Conservation (phyloP, 2,113 vertebrate species). For the Ia io region DNA sequence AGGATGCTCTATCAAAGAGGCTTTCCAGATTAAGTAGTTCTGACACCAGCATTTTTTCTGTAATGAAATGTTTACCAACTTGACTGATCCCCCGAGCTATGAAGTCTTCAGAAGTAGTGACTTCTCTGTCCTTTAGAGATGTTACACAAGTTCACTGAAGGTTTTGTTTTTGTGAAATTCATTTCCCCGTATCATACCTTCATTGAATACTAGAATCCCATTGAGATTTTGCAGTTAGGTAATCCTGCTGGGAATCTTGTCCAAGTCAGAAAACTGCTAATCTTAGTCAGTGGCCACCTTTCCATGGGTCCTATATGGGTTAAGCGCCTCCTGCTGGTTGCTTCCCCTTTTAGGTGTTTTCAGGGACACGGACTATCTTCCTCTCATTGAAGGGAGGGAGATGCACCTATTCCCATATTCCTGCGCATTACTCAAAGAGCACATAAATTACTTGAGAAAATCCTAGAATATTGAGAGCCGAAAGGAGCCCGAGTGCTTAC, state of each 20-base stretch:
- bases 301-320: background rate
- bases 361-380: background rate
- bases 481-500: background rate
- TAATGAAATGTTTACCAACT: background rate
- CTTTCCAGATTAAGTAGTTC: background rate
- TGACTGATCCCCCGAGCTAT: background rate
- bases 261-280: background rate
- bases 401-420: too few relatives aligned
- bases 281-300: background rate
- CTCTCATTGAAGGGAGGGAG: background rate
- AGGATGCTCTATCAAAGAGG: background rate
- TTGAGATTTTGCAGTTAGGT: background rate
- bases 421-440: background rate
- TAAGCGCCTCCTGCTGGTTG: background rate
- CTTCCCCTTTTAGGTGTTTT: background rate
- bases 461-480: background rate
- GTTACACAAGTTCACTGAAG: background rate
- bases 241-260: background rate
- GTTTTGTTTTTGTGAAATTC: background rate
- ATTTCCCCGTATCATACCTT: background rate
- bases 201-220: background rate
- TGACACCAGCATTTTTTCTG: background rate
- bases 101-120: background rate
- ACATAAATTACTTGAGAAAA: background rate
- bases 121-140: background rate